These are phyloP conservation scores for Buteo buteo DNA, from an alignment of 2,113 vertebrate species.

Conservation along the genomic window DNA sequence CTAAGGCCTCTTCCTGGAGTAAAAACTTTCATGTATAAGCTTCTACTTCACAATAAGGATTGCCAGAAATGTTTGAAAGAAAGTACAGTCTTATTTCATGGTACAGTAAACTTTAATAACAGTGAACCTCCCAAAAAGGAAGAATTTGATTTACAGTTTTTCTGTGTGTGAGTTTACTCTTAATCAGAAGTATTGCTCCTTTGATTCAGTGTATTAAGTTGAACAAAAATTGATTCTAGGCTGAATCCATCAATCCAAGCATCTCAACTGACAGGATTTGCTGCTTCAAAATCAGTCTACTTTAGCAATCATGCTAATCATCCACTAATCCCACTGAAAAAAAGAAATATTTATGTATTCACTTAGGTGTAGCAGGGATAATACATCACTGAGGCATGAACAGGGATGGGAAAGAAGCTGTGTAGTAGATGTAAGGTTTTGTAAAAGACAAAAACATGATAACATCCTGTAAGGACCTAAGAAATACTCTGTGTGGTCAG, in stretches of 20 bases:
- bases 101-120: slow-evolving; percentile 67
- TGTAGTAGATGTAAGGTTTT: neutral
- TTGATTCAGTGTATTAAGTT: slow-evolving; percentile 35
- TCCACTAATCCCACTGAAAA: slow-evolving; percentile 8
- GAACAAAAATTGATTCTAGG: slow-evolving; percentile 63
- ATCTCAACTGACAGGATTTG: slow-evolving; percentile 53
- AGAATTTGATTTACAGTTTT: slow-evolving; percentile 66
- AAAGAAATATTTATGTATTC: slow-evolving; percentile 17
- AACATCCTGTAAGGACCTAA: neutral
- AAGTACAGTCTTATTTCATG: slow-evolving; percentile 68
- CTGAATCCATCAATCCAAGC: slow-evolving; percentile 55
- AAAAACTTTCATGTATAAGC: neutral
- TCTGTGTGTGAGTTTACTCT: slow-evolving; percentile 37
- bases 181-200: slow-evolving; percentile 61
- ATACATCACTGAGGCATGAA: neutral
- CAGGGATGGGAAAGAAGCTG: neutral
- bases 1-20: neutral
- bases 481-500: neutral
- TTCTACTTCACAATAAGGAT: slow-evolving; percentile 39
- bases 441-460: neutral
- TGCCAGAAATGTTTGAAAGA: slow-evolving; percentile 48
- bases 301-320: slow-evolving; percentile 52
- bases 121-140: slow-evolving; percentile 24
- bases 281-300: slow-evolving; percentile 49
- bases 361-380: neutral